Evolutionary conservation across 2,113 vertebrate species (phyloP), one percentile per base, ranked within the genome.

Genomic region (Pachycephala philippinensis): DNA sequence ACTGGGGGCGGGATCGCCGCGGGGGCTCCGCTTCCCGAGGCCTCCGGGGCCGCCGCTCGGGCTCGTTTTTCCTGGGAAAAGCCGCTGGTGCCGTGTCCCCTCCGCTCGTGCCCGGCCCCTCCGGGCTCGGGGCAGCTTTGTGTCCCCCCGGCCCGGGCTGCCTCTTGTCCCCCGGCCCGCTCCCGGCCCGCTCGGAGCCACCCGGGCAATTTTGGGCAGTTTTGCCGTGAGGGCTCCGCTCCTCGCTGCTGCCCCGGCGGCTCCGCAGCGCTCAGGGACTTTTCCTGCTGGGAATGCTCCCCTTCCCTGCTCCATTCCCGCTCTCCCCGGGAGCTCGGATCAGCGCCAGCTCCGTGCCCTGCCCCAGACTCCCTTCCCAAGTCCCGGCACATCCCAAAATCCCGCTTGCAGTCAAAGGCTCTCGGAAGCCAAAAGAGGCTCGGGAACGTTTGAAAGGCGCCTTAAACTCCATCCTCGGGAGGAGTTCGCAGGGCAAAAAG

Each of bases 1-100:
- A 0, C 6, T 2, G 59, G 20, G 42, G 33, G 3, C 5, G 3
- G 6, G 1, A 15, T 5, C 4, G 74, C 18, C 10, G 71, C 3
- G 24, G 30, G 21, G 47, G 23, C 47, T 9, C 12, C 7, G 56
- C 35, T 19, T 5, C 44, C 27, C 39, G 70, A 8, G 24, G 40
- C 7, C 18, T 2, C 42, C 3, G 4, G 37, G 37, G 52, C 7
- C 19, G 18, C 40, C 40, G 40, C 13, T 60, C 7, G 35, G 35
- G 3, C 60, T 30, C 59, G 4, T 42, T 10, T 1, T 4, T 10
- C 27, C 61, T 2, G 61, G 39, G 13, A 11, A 40, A 40, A 3
- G 3, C 26, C 17, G 27, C 17, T 13, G 3, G 27, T 20, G 12
- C 61, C 61, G 28, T 2, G 61, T 15, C 28, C 40, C 40, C 40